Conservation (phyloP, 2,888 invertebrate genomes). For the Cataglyphis livida region DNA sequence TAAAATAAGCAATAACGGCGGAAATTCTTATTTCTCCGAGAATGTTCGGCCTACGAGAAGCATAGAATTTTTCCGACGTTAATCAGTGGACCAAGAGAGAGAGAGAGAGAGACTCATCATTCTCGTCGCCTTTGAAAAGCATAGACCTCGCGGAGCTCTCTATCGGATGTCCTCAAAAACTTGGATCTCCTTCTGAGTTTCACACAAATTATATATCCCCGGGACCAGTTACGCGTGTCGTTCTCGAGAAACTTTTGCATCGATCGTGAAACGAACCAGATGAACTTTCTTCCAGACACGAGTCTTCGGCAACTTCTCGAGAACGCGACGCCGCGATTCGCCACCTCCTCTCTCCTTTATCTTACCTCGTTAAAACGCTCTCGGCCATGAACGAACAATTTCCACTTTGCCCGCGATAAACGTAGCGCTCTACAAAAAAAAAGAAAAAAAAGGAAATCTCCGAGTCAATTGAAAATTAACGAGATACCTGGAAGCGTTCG, state of each 20-base stretch:
- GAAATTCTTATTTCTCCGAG: constrained; percentile 40
- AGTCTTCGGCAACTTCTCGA: neutral
- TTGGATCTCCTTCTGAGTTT: neutral
- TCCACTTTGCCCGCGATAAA: neutral
- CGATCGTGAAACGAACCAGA: neutral
- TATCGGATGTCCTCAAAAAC: constrained; percentile 2
- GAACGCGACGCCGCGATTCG: constrained; percentile 8
- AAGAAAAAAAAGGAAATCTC: neutral
- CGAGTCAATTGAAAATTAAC: constrained; percentile 43
- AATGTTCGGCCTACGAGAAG: neutral
- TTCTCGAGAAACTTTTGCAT: constrained; percentile 19
- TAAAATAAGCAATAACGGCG: constrained; percentile 4
- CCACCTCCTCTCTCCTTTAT: constrained; percentile 7
- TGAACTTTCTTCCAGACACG: constrained; percentile 16
- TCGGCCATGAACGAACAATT: constrained; percentile 15
- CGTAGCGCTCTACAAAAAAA: neutral
- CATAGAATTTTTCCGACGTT: neutral
- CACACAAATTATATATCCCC: constrained; percentile 11
- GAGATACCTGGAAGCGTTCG: neutral
- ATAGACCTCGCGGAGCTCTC: neutral
- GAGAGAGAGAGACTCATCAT: too few species aligned
- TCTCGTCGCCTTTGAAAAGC: neutral
- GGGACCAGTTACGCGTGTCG: neutral
- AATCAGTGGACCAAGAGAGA: neutral
- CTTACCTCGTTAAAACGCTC: constrained; percentile 27